Evolutionary conservation across 2,888 invertebrate species (phyloP), one percentile per base, ranked within the genome.

Genomic region (Cryptus viduatorius): DNA sequence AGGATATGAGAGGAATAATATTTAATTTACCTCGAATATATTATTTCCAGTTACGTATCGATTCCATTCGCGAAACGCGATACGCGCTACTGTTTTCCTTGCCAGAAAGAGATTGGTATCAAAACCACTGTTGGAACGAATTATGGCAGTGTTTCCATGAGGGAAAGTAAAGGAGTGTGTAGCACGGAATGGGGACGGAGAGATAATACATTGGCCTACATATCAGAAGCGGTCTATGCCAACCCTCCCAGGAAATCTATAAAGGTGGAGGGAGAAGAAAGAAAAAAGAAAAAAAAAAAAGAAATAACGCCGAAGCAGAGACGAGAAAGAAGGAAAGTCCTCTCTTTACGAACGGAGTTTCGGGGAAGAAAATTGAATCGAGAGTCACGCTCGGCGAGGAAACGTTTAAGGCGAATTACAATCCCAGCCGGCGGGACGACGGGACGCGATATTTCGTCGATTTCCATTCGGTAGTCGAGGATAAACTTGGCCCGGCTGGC

Each of bases 371-470:
- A 85, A 92, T 91, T 89, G 90, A 91, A 89, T 91, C 89, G 88
- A 88, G 89, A 90, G 91, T 92, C 91, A 90, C 90, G 90, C 89
- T 90, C 84, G 79, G 85, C 88, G 87, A 79, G 87, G 88, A 90
- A 91, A 88, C 90, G 89, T 89, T 91, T 90, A 90, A 89, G 89
- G 90, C 89, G 88, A 92, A 91, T 91, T 91, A 90, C 91, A 92
- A 90, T 90, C 90, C 79, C 89, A 82, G 87, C 81, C 87, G 84
- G 82, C 71, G 83, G 77, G 46, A 61, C 24, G 64, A 37, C 64
- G 64, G 84, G 86, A 87, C 91, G 61, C 61, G 89, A 91, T 92
- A 92, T 92, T 92, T 92, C 90, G 91, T 88, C 90, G 90, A 90
- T 91, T 91, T 87, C 90, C 88, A 90, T 92, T 91, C 90, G 89